Conservation (phyloP, 2,797 vertebrate species). For the Eutrigla gurnardus region DNA sequence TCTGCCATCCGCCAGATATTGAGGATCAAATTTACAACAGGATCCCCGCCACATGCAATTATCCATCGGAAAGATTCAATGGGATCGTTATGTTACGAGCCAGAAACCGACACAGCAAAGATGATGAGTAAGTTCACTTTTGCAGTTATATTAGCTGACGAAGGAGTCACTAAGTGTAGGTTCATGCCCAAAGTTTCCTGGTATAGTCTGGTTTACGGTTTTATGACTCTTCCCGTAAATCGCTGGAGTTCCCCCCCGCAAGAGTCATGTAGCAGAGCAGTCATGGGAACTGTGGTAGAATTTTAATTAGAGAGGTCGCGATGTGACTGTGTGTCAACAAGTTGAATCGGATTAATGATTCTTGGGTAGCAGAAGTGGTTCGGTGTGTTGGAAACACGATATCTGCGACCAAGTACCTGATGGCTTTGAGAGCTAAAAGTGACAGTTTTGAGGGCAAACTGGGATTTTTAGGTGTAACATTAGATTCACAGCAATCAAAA, state of each 20-base stretch:
- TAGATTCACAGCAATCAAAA: neutral
- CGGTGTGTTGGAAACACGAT: slow-evolving; percentile 48
- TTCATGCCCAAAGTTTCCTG: slow-evolving; percentile 78
- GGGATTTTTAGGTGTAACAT: slow-evolving; percentile 25
- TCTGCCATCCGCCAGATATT: slow-evolving; percentile 57
- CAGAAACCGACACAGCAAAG: slow-evolving; percentile 40
- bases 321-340: slow-evolving; percentile 63
- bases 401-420: slow-evolving; percentile 55
- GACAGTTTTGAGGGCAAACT: slow-evolving; percentile 30
- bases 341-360: slow-evolving; percentile 53
- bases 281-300: slow-evolving; percentile 74
- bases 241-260: slow-evolving; percentile 65
- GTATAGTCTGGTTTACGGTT: slow-evolving; percentile 80
- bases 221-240: slow-evolving; percentile 83
- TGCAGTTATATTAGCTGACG: slow-evolving; percentile 71
- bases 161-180: slow-evolving; percentile 76
- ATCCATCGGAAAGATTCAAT: slow-evolving; percentile 64
- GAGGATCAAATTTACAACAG: slow-evolving; percentile 70
- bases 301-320: slow-evolving; percentile 77
- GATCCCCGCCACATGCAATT: slow-evolving; percentile 55
- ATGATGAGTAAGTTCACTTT: slow-evolving; percentile 68
- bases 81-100: slow-evolving; percentile 54
- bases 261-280: slow-evolving; percentile 54
- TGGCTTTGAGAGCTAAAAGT: slow-evolving; percentile 36
- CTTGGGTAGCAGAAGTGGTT: slow-evolving; percentile 45